Evolutionary conservation across 1,140 invertebrate species (phyloP).

Genomic region (Magallana ariakensis): DNA sequence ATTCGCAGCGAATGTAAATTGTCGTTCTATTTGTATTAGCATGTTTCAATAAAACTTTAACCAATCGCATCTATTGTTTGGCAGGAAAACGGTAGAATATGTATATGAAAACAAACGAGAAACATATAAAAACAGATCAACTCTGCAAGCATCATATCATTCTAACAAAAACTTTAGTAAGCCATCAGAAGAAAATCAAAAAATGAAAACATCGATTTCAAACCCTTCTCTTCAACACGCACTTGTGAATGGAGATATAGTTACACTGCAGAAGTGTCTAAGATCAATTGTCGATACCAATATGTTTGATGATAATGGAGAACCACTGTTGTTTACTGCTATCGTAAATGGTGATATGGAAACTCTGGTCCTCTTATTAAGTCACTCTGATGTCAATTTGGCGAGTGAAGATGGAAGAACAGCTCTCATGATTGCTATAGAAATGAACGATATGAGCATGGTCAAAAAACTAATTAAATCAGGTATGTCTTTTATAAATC

Average conservation of each 20-base stretch:
- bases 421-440: conserved; percentile 36
- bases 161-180: no score
- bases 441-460: conserved; percentile 41
- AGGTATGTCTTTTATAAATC: not conserved
- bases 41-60: no score
- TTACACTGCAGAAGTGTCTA: not conserved
- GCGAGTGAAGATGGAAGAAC: conserved; percentile 31
- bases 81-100: no score
- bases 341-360: conserved; percentile 14
- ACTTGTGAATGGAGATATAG: not conserved
- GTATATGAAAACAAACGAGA: no score
- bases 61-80: no score
- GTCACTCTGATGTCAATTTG: conserved; percentile 29
- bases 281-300: not conserved
- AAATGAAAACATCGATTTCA: no score
- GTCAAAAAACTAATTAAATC: conserved; percentile 44
- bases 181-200: no score
- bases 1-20: no score
- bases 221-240: no score
- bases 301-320: not conserved
- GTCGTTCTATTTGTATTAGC: no score
- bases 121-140: no score
- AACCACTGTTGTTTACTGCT: not conserved
- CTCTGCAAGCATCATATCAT: no score
- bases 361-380: not conserved